Base-by-base conservation (phyloP, 1,140 invertebrate genomes). In the Vanessa atalanta region DNA sequence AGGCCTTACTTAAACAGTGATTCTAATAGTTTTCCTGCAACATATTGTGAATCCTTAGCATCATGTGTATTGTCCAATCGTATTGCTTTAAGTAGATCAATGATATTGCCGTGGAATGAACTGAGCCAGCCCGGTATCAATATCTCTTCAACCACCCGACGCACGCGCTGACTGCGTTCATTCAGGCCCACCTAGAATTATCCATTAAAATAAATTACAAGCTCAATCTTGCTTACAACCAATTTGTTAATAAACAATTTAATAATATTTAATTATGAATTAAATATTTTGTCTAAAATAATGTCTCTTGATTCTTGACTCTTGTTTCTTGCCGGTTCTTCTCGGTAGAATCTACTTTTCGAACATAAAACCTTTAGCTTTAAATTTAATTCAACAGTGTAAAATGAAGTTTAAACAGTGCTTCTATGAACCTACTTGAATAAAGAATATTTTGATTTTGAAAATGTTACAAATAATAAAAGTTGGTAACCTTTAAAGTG, bases 11-110 rank as follows among this genome's bases (percentile, higher is more conserved):
- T 93, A 75, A 93, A 93, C 15, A 93, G 77, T 0, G 89, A 89
- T 72, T 93, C 90, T 65, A 93, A 66, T 0, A 93, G 83, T 77
- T 93, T 93, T 14, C 88, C 90, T 69, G 92, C 92, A 12, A 93
- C 90, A 69, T 90, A 88, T 65, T 93, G 91, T 3, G 93, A 93
- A 72, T 93, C 92, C 47, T 93, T 93, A 2, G 91, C 92, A 63
- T 93, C 92, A 26, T 92, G 84, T 0, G 87, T 70, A 55, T 93
- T 93, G 74, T 93, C 93, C 51, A 93, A 55, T 13, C 93, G 76
- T 71, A 93, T 91, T 8, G 93, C 87, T 55, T 93, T 93, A 15
- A 93, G 79, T 12, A 93, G 74, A 65, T 92, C 81, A 26, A 93
- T 78, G 37, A 93, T 90, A 60, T 92, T 92, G 2, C 93, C 93